A percentile compares a stretch with the other conserved stretches of the same genome.
Conservation (phyloP, 2,797 vertebrate genomes). For the Alectoris magna region DNA sequence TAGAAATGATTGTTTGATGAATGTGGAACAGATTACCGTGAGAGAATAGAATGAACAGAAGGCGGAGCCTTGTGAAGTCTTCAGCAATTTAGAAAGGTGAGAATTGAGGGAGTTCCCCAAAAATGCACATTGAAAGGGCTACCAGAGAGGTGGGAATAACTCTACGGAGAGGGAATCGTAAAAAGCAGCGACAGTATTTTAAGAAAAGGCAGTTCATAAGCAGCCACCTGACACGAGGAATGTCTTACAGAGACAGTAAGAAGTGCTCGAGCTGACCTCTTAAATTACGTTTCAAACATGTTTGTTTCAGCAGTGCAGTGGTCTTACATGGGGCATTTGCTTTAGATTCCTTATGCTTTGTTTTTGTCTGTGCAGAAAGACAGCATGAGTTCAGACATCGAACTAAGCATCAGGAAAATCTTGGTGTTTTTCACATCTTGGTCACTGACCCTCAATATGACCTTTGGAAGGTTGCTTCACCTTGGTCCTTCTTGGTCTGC, state of each 20-base stretch:
- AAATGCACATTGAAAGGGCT: not conserved
- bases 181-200: not conserved
- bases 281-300: not conserved
- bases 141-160: not conserved
- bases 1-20: not conserved
- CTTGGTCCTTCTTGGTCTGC: constrained; percentile 22
- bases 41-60: not conserved
- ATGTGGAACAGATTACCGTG: not conserved
- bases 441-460: constrained; percentile 6
- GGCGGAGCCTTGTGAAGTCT: not conserved
- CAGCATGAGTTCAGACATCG: not conserved
- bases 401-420: not conserved
- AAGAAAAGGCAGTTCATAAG: not conserved
- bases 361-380: not conserved
- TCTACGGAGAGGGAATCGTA: not conserved
- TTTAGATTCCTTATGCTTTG: constrained; percentile 10
- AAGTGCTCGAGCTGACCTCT: not conserved
- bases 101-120: not conserved
- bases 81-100: not conserved
- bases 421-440: not conserved
- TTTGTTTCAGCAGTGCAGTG: not conserved
- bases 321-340: not conserved
- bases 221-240: not conserved
- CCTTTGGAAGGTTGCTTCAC: constrained; percentile 46
- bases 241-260: not conserved